Conservation (phyloP, 2,888 invertebrate genomes). For the Sinelater perroti region DNA sequence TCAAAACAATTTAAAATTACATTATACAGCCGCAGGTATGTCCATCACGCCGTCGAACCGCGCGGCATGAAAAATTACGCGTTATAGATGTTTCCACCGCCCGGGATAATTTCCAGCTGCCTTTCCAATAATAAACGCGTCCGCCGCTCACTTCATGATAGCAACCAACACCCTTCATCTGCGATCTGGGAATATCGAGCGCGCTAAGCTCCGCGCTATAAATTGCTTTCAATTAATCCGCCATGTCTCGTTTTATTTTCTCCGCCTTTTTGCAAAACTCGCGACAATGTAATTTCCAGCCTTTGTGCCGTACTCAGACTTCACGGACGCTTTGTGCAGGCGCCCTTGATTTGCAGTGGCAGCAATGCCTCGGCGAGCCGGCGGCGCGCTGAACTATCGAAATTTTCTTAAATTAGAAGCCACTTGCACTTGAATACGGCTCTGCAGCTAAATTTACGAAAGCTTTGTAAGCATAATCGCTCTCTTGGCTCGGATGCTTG, state of each 20-base stretch:
- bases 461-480: conserved; percentile 23
- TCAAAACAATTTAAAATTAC: too few relatives aligned
- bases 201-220: conserved; percentile 12
- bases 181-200: conserved; percentile 16
- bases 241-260: conserved; percentile 14
- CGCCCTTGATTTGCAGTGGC: not conserved
- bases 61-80: too few relatives aligned
- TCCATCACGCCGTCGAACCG: too few relatives aligned
- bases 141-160: too few relatives aligned
- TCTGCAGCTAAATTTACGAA: conserved; percentile 24
- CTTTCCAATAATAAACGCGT: too few relatives aligned
- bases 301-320: conserved; percentile 2
- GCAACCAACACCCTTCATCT: conserved; percentile 10
- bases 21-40: too few relatives aligned
- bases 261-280: conserved; percentile 9
- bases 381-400: conserved; percentile 3
- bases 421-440: conserved; percentile 10
- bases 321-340: not conserved
- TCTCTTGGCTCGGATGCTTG: conserved; percentile 22
- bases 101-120: too few relatives aligned
- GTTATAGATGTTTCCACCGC: too few relatives aligned
- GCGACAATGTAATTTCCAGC: conserved; percentile 12
- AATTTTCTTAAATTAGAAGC: conserved; percentile 15
- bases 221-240: conserved; percentile 26
- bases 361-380: conserved; percentile 1